A percentile compares a stretch with the other conserved stretches of the same genome.
phyloP scores from a whole-genome alignment of 2,888 invertebrate genomes.

The Osmoderma eremita region DNA sequence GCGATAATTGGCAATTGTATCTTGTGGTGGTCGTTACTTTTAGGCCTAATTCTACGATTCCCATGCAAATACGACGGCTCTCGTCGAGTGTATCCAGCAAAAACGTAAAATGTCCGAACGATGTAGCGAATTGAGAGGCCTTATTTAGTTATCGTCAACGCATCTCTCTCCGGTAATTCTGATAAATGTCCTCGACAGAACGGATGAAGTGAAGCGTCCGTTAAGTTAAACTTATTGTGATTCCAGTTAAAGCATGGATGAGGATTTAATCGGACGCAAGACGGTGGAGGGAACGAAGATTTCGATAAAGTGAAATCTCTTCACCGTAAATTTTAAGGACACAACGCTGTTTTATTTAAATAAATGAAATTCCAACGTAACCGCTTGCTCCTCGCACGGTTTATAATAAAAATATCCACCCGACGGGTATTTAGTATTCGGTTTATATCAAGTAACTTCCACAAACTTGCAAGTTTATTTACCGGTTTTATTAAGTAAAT shows the following conservation, averaged over 20 bases:
- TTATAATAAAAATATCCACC: constrained; percentile 28
- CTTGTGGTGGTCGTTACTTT: constrained; percentile 30
- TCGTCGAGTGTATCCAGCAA: neutral
- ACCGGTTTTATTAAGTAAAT: constrained; percentile 17
- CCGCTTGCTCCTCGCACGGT: neutral
- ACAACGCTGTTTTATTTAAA: constrained; percentile 22
- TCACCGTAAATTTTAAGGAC: constrained; percentile 6
- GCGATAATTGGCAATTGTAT: constrained; percentile 36
- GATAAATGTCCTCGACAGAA: constrained; percentile 20
- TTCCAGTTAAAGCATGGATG: constrained; percentile 11
- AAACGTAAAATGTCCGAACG: constrained; percentile 27
- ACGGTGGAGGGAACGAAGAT: no score
- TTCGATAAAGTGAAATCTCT: constrained; percentile 11
- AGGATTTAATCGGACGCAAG: constrained; percentile 1
- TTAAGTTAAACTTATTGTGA: constrained; percentile 19
- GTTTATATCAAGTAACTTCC: constrained; percentile 11
- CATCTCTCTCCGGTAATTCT: constrained; percentile 11
- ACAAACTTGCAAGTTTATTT: constrained; percentile 25
- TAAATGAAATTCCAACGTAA: constrained; percentile 27
- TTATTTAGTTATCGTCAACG: constrained; percentile 31
- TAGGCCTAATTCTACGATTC: constrained; percentile 36
- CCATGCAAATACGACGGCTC: constrained; percentile 39
- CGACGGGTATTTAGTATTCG: neutral
- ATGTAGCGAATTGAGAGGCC: constrained; percentile 10
- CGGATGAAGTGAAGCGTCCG: constrained; percentile 8